Conservation (phyloP, 2,888 invertebrate species). For the Phortica magna region DNA sequence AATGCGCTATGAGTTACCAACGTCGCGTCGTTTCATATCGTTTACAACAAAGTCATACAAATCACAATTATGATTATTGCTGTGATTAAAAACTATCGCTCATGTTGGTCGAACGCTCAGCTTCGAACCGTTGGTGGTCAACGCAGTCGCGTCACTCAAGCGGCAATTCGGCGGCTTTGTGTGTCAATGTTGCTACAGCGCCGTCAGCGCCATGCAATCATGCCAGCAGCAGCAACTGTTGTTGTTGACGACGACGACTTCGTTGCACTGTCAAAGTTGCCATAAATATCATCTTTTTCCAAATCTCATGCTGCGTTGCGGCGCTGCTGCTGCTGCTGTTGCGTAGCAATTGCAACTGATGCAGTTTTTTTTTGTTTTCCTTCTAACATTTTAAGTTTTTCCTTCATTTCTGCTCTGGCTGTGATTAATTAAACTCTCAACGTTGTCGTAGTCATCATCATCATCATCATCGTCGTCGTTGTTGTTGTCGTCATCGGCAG, state of each 20-base stretch:
- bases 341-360: conserved; percentile 40
- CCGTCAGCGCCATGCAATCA: too few relatives aligned
- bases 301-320: conserved; percentile 66
- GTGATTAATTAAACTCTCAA: conserved; percentile 67
- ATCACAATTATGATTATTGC: conserved; percentile 73
- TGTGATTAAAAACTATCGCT: conserved; percentile 73
- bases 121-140: conserved; percentile 59
- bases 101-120: conserved; percentile 38
- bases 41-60: conserved; percentile 66
- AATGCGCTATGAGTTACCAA: conserved; percentile 35
- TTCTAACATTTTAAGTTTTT: conserved; percentile 33
- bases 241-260: conserved; percentile 43
- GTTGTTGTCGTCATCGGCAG: conserved; percentile 38
- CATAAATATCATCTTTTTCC: conserved; percentile 75
- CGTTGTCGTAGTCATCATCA: conserved; percentile 38
- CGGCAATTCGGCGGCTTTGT: conserved; percentile 29
- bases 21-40: not conserved
- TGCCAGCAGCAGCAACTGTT: conserved; percentile 32
- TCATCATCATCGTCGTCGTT: not conserved
- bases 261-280: conserved; percentile 73
- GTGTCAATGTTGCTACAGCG: conserved; percentile 43
- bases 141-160: conserved; percentile 70
- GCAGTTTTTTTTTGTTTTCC: conserved; percentile 43
- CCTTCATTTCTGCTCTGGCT: conserved; percentile 50
- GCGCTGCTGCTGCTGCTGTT: conserved; percentile 25